A percentile compares a stretch with the other conserved stretches of the same genome.
Evolutionary conservation across 2,797 vertebrate species (phyloP).

Genomic region (Esox lucius): DNA sequence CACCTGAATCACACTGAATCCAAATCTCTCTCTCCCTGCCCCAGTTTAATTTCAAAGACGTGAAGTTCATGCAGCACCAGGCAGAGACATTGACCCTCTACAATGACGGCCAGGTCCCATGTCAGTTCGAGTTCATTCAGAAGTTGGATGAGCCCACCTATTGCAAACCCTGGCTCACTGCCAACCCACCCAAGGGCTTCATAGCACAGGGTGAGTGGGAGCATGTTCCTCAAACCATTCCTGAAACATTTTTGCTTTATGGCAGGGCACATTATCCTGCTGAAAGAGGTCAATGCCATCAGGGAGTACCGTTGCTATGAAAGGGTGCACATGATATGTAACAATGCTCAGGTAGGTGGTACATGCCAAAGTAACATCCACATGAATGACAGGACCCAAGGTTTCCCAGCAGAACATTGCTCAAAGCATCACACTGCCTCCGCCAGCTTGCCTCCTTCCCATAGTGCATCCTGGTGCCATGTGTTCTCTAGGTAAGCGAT

Average conservation of each 20-base stretch:
- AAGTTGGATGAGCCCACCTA: conserved; percentile 89
- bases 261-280: no score
- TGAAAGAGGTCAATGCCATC: no score
- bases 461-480: no score
- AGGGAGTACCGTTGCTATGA: no score
- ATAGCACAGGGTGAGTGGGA: conserved; percentile 83
- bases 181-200: conserved; percentile 88
- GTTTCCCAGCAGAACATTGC: no score
- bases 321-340: no score
- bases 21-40: conserved; percentile 10
- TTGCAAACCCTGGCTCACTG: conserved; percentile 91
- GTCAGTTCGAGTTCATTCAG: conserved; percentile 95
- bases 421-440: no score
- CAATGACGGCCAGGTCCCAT: conserved; percentile 93
- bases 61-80: conserved; percentile 94
- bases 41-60: conserved; percentile 88
- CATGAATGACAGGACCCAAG: no score
- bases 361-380: no score
- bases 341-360: no score
- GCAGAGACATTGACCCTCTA: conserved; percentile 81
- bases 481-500: not conserved
- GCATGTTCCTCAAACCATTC: not conserved
- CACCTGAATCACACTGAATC: not conserved
- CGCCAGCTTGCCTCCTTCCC: no score
- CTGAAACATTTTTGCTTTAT: no score